These are phyloP conservation scores for Saiga tatarica DNA, from an alignment of 2,113 vertebrate species.

Conservation along the genomic window DNA sequence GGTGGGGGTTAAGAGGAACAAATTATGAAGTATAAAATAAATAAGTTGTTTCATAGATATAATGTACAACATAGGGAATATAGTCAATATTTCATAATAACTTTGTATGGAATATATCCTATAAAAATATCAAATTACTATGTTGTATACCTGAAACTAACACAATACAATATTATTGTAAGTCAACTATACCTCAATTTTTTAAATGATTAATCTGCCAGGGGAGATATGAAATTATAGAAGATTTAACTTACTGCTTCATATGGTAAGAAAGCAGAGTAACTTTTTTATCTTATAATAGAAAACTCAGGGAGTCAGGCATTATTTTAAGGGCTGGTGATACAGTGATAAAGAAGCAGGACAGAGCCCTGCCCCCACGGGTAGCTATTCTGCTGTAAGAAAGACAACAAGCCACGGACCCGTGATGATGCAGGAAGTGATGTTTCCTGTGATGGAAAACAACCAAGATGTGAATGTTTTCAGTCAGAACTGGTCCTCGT, in stretches of 20 bases:
- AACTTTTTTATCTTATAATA: background rate
- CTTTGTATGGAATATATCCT: background rate
- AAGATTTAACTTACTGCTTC: background rate
- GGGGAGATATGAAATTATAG: background rate
- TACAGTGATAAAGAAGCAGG: rapidly evolving
- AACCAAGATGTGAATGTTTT: background rate
- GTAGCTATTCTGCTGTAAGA: too few species aligned
- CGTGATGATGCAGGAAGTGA: rapidly evolving
- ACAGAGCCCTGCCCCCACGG: rapidly evolving
- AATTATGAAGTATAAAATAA: background rate
- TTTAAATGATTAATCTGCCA: background rate
- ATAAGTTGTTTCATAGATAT: background rate
- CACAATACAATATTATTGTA: background rate
- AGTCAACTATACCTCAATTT: background rate
- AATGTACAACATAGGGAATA: background rate
- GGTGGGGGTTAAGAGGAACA: background rate
- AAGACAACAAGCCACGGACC: rapidly evolving
- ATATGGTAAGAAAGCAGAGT: background rate
- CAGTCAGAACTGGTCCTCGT: background rate
- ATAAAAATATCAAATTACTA: background rate
- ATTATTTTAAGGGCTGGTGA: background rate
- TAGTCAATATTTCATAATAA: background rate
- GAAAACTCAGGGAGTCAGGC: background rate
- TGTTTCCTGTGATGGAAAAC: background rate
- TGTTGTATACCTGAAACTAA: background rate